phyloP scores from a whole-genome alignment of 2,888 invertebrate species.

The Didymodactylos carnosus region DNA sequence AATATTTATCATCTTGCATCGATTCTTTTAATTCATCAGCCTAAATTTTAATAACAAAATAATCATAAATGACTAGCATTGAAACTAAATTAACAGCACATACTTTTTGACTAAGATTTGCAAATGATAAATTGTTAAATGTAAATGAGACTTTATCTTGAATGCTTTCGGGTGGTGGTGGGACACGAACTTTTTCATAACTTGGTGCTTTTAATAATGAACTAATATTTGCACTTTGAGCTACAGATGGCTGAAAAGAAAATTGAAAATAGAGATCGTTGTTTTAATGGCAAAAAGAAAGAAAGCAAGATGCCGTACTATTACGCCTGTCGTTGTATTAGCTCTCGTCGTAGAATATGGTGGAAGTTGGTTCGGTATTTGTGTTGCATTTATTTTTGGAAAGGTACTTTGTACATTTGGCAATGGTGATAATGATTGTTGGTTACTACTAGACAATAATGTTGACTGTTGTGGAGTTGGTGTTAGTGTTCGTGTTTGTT shows the following conservation, averaged over 20 bases:
- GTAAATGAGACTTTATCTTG: constrained; percentile 97
- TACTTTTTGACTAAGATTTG: constrained; percentile 68
- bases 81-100: no score
- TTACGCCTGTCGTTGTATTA: no score
- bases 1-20: constrained; percentile 39
- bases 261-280: not conserved
- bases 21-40: constrained; percentile 71
- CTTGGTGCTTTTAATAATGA: not conserved
- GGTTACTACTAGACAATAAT: not conserved
- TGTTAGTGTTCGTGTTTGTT: not conserved
- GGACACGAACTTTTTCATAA: not conserved
- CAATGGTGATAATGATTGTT: not conserved
- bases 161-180: constrained; percentile 66
- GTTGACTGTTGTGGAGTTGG: not conserved
- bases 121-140: constrained; percentile 88
- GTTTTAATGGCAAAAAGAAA: no score
- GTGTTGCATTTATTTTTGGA: not conserved
- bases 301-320: no score
- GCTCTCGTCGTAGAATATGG: no score
- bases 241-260: not conserved
- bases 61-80: not conserved
- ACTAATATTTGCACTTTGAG: not conserved
- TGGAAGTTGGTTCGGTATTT: not conserved
- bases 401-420: not conserved
- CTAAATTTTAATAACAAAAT: not conserved